phyloP scores from a whole-genome alignment of 2,797 vertebrate genomes.

The Sciurus carolinensis region DNA sequence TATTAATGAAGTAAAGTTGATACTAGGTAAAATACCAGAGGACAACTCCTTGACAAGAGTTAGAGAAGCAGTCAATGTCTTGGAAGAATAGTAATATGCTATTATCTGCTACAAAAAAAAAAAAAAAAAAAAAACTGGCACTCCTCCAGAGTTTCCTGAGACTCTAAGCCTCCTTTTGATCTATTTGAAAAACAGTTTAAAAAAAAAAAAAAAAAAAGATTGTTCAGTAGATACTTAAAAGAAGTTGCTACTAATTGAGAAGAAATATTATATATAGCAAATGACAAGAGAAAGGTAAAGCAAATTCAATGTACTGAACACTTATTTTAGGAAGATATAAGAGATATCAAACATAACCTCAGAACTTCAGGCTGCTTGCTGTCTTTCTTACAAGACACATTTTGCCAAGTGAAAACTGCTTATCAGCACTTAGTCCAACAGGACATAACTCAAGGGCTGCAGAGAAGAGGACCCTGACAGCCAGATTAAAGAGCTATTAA shows the following conservation, averaged over 20 bases:
- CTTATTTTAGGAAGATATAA: not conserved
- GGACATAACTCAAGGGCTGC: not conserved
- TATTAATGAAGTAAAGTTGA: no score
- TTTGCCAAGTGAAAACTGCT: not conserved
- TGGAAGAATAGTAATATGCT: not conserved
- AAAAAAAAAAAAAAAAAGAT: not conserved
- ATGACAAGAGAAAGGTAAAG: conserved; percentile 82
- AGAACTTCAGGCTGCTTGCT: no score
- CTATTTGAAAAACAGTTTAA: conserved; percentile 57
- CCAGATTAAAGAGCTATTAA: not conserved
- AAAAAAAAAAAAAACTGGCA: no score
- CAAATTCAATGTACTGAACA: conserved; percentile 69
- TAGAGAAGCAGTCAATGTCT: not conserved
- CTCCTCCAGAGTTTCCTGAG: not conserved
- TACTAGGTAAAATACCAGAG: not conserved
- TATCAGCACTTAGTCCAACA: not conserved
- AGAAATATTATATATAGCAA: conserved; percentile 66
- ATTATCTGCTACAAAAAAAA: not conserved
- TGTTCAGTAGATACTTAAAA: conserved; percentile 40
- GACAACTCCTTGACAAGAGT: no score
- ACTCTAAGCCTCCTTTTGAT: not conserved
- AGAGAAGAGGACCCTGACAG: not conserved
- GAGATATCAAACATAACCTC: not conserved
- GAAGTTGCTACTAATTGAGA: conserved; percentile 61
- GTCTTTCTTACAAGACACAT: not conserved